phyloP scores from a whole-genome alignment of 2,113 vertebrate genomes.

The Mustela lutreola region DNA sequence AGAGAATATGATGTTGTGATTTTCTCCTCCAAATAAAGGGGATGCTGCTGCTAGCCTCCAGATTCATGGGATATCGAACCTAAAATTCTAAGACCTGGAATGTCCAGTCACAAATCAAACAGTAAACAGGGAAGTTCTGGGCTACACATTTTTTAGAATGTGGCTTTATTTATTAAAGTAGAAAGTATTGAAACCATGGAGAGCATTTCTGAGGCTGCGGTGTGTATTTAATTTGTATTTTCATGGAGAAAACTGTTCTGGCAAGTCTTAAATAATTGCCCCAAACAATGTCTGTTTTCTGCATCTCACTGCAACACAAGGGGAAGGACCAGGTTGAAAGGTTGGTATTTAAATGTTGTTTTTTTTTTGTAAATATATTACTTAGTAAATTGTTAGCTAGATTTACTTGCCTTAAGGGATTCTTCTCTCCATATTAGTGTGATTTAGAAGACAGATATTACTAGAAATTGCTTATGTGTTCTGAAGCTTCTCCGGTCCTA shows the following conservation, averaged over 20 bases:
- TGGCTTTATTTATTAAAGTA: not conserved
- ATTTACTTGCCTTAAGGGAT: constrained; percentile 15
- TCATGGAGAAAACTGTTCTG: not conserved
- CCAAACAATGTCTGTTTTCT: not conserved
- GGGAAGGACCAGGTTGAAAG: not conserved
- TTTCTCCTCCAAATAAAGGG: not conserved
- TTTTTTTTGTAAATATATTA: not conserved
- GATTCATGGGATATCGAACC: not conserved
- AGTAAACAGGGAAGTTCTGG: not conserved
- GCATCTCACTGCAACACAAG: not conserved
- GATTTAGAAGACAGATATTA: constrained; percentile 79
- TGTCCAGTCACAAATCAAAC: not conserved
- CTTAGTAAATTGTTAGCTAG: not conserved
- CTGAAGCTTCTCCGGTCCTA: constrained; percentile 45
- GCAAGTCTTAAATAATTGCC: not conserved
- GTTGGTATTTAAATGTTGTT: not conserved
- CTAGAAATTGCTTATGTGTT: constrained; percentile 76
- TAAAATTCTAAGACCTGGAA: not conserved
- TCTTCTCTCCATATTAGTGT: constrained; percentile 35
- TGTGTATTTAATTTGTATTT: not conserved
- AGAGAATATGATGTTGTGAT: not conserved
- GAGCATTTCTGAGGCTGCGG: not conserved
- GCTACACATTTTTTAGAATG: not conserved
- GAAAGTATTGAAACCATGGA: not conserved
- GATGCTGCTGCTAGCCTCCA: not conserved